A percentile compares a stretch with the other conserved stretches of the same genome.
Conservation (phyloP, 2,113 vertebrate genomes). For the Lepisosteus oculatus region DNA sequence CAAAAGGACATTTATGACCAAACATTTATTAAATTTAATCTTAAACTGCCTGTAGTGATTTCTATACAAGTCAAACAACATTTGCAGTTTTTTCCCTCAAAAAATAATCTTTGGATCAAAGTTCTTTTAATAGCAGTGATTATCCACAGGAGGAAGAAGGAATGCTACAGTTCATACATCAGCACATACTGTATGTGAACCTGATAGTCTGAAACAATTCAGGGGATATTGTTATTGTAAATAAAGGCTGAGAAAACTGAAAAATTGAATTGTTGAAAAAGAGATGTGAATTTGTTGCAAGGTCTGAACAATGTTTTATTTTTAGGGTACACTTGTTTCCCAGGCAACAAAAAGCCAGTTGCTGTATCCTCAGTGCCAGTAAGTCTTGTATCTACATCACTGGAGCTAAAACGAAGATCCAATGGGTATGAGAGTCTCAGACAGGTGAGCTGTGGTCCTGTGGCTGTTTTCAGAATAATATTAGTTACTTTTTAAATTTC, state of each 20-base stretch:
- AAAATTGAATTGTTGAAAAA: background rate
- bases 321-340: slow-evolving; percentile 36
- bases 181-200: background rate
- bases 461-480: background rate
- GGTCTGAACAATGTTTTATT: slow-evolving; percentile 18
- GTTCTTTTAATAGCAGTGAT: slow-evolving; percentile 32
- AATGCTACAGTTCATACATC: background rate
- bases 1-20: too few relatives aligned
- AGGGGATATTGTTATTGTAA: too few relatives aligned
- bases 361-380: background rate
- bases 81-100: too few relatives aligned
- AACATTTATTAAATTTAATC: too few relatives aligned
- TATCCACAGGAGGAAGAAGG: background rate
- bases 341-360: slow-evolving; percentile 30
- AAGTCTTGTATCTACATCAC: slow-evolving; percentile 4
- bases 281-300: slow-evolving; percentile 2
- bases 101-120: slow-evolving; percentile 38
- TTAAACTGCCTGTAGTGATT: too few relatives aligned
- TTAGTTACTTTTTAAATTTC: background rate
- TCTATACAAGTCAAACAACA: too few relatives aligned
- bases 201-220: too few relatives aligned
- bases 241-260: too few relatives aligned
- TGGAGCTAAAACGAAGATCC: slow-evolving; percentile 19
- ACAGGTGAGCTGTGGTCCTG: background rate
- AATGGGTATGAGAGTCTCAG: background rate